Conservation (phyloP, 2,888 invertebrate genomes). For the Drosophila limbata region DNA sequence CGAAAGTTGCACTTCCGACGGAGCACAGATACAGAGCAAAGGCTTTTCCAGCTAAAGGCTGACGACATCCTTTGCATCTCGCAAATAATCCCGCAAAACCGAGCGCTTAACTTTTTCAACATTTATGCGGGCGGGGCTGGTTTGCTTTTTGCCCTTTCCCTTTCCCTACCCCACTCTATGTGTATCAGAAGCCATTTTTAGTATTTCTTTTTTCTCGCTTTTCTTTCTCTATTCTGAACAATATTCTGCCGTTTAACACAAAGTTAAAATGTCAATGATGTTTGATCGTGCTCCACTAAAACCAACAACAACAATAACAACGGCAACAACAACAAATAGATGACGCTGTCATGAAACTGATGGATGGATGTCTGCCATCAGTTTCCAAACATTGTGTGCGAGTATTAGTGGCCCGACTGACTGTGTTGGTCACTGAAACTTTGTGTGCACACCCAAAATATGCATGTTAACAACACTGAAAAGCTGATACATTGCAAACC, state of each 20-base stretch:
- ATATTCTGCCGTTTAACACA: slow-evolving; percentile 68
- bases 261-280: slow-evolving; percentile 77
- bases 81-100: slow-evolving; percentile 76
- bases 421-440: slow-evolving; percentile 32
- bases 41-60: slow-evolving; percentile 44
- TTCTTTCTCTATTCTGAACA: slow-evolving; percentile 41
- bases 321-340: slow-evolving; percentile 18
- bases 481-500: slow-evolving; percentile 29
- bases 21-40: not conserved
- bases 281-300: slow-evolving; percentile 60
- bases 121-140: slow-evolving; percentile 61
- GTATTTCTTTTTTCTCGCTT: slow-evolving; percentile 12
- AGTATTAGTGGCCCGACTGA: slow-evolving; percentile 15
- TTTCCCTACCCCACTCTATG: slow-evolving; percentile 3
- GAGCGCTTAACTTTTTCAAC: slow-evolving; percentile 73
- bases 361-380: slow-evolving; percentile 46
- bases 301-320: slow-evolving; percentile 12
- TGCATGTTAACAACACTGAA: slow-evolving; percentile 30
- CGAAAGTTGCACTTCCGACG: slow-evolving; percentile 58
- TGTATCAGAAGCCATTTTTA: slow-evolving; percentile 38
- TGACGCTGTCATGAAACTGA: slow-evolving; percentile 54
- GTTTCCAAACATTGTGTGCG: slow-evolving; percentile 35
- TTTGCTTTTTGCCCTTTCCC: slow-evolving; percentile 18
- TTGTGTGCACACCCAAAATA: slow-evolving; percentile 31
- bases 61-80: slow-evolving; percentile 72